Conservation (phyloP, 2,888 invertebrate genomes). For the Rutpela maculata region DNA sequence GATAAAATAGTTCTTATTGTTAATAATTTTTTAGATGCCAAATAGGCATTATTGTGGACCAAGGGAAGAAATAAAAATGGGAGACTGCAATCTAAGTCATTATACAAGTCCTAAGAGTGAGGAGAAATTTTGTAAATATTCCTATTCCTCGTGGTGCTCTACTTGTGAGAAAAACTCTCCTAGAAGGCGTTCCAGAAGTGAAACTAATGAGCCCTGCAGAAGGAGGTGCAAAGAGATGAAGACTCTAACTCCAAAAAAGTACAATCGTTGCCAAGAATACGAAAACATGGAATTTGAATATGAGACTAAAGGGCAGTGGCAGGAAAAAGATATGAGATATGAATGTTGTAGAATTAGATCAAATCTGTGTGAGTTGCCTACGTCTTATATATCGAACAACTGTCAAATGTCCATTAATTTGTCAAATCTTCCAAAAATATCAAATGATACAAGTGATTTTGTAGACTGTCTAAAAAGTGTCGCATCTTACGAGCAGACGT, state of each 20-base stretch:
- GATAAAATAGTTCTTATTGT: neutral
- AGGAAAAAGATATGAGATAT: slow-evolving; percentile 61
- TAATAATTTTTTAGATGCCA: slow-evolving; percentile 33
- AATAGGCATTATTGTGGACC: slow-evolving; percentile 40
- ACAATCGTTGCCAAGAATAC: slow-evolving; percentile 67
- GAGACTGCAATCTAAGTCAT: slow-evolving; percentile 66
- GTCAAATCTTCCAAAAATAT: slow-evolving; percentile 59
- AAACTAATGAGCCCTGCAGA: slow-evolving; percentile 68
- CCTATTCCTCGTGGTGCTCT: slow-evolving; percentile 70
- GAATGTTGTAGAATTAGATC: slow-evolving; percentile 67
- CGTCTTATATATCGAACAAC: slow-evolving; percentile 72
- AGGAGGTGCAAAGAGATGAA: slow-evolving; percentile 71
- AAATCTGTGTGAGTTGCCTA: slow-evolving; percentile 71
- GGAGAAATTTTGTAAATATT: slow-evolving; percentile 67
- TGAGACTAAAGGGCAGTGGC: slow-evolving; percentile 64
- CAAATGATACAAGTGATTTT: slow-evolving; percentile 60
- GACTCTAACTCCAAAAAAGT: slow-evolving; percentile 66
- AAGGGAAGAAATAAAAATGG: slow-evolving; percentile 58
- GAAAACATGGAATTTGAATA: slow-evolving; percentile 71
- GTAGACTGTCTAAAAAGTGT: slow-evolving; percentile 64
- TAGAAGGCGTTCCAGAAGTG: slow-evolving; percentile 69
- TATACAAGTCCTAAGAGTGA: slow-evolving; percentile 62
- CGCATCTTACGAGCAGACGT: slow-evolving; percentile 64
- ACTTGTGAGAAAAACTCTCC: slow-evolving; percentile 71
- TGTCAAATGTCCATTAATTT: slow-evolving; percentile 63